Evolutionary conservation across 2,797 vertebrate genomes (phyloP).

Genomic region (Silurus aristotelis): DNA sequence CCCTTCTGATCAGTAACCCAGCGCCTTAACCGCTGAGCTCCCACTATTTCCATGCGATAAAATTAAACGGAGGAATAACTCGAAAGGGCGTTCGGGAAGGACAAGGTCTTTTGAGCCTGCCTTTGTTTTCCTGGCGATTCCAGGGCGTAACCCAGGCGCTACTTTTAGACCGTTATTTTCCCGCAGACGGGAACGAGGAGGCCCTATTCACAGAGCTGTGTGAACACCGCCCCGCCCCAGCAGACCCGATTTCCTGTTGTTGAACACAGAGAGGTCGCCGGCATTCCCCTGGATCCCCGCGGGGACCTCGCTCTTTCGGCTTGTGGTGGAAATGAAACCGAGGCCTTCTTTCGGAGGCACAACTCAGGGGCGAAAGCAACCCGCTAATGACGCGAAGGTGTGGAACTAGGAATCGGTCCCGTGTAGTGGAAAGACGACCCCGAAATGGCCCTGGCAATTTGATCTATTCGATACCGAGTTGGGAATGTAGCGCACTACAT

Average conservation of each 20-base stretch:
- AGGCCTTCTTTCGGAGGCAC: slow-evolving; percentile 19
- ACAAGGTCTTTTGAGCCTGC: neutral
- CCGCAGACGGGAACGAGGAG: slow-evolving; percentile 15
- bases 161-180: slow-evolving; percentile 34
- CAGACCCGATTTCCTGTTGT: slow-evolving; percentile 49
- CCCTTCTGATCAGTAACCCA: too few relatives aligned
- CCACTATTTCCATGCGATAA: too few relatives aligned
- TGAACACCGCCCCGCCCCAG: slow-evolving; percentile 33
- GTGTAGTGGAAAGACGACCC: too few relatives aligned
- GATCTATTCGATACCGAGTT: too few relatives aligned
- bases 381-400: too few relatives aligned
- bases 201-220: slow-evolving; percentile 44
- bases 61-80: too few relatives aligned
- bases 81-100: too few relatives aligned
- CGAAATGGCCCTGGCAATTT: too few relatives aligned
- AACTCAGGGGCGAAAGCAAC: too few relatives aligned
- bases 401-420: too few relatives aligned
- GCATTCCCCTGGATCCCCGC: slow-evolving; percentile 38
- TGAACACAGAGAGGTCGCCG: slow-evolving; percentile 41
- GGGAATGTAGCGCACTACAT: too few relatives aligned
- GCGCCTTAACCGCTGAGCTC: too few relatives aligned
- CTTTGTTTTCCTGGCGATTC: neutral
- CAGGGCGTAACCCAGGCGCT: slow-evolving; percentile 12
- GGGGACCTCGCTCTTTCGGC: slow-evolving; percentile 18
- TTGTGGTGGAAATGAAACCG: slow-evolving; percentile 33